Evolutionary conservation across 2,888 invertebrate genomes (phyloP).

Genomic region (Elmis aenea): DNA sequence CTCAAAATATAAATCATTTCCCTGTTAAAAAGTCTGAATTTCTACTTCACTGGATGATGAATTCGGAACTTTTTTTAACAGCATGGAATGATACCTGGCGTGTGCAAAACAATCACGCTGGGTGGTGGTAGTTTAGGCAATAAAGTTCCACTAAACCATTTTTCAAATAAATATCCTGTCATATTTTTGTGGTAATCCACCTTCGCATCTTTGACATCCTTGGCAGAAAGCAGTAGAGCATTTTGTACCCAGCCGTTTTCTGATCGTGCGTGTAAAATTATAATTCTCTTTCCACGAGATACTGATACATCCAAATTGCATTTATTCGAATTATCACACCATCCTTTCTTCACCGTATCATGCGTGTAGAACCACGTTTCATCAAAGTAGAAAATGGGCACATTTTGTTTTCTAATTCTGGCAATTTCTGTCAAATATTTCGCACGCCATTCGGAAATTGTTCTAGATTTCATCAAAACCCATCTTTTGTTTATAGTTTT

Average conservation of each 20-base stretch:
- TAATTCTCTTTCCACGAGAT: slow-evolving; percentile 19
- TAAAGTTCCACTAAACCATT: slow-evolving; percentile 16
- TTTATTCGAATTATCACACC: slow-evolving; percentile 17
- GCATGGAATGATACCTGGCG: slow-evolving; percentile 16
- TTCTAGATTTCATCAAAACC: slow-evolving; percentile 1
- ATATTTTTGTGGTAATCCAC: slow-evolving; percentile 21
- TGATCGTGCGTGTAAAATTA: slow-evolving; percentile 21
- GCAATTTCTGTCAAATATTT: slow-evolving; percentile 5
- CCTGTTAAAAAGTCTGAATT: neutral
- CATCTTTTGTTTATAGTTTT: slow-evolving; percentile 4
- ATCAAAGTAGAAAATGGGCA: slow-evolving; percentile 15
- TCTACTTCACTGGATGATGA: neutral
- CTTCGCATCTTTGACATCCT: slow-evolving; percentile 9
- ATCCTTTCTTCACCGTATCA: slow-evolving; percentile 18
- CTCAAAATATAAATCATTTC: slow-evolving; percentile 8
- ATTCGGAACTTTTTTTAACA: neutral
- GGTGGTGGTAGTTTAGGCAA: slow-evolving; percentile 10
- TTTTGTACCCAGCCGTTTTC: slow-evolving; percentile 20
- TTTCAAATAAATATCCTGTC: slow-evolving; percentile 16
- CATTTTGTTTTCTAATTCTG: slow-evolving; percentile 3
- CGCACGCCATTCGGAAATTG: slow-evolving; percentile 4
- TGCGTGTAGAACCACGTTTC: slow-evolving; percentile 27
- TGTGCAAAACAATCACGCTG: slow-evolving; percentile 20
- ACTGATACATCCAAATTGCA: slow-evolving; percentile 16
- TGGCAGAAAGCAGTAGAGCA: slow-evolving; percentile 17